Evolutionary conservation across 1,140 invertebrate genomes (phyloP).

Genomic region (Apis mellifera): Amel_HAv3.1 CM009933.2:8396501-8397000

Average conservation of each 20-base stretch:
- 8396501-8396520: conserved; percentile 28
- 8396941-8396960: neutral
- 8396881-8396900: neutral
- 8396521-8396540: conserved; percentile 1
- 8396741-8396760: conserved; percentile 57
- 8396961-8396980: neutral
- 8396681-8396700: conserved; percentile 66
- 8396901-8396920: neutral
- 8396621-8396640: conserved; percentile 66
- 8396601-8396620: conserved; percentile 62
- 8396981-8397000: neutral
- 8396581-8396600: conserved; percentile 63
- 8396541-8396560: conserved; percentile 28
- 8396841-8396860: conserved; percentile 6
- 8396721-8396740: conserved; percentile 66
- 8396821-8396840: conserved; percentile 45
- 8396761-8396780: conserved; percentile 45
- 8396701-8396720: conserved; percentile 59
- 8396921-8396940: neutral
- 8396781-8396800: conserved; percentile 48
- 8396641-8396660: conserved; percentile 54
- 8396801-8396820: conserved; percentile 44
- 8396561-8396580: conserved; percentile 35
- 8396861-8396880: conserved; percentile 14
- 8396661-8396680: conserved; percentile 63